Evolutionary conservation across 2,888 invertebrate species (phyloP).

Genomic region (Drosophila meridiana): DNA sequence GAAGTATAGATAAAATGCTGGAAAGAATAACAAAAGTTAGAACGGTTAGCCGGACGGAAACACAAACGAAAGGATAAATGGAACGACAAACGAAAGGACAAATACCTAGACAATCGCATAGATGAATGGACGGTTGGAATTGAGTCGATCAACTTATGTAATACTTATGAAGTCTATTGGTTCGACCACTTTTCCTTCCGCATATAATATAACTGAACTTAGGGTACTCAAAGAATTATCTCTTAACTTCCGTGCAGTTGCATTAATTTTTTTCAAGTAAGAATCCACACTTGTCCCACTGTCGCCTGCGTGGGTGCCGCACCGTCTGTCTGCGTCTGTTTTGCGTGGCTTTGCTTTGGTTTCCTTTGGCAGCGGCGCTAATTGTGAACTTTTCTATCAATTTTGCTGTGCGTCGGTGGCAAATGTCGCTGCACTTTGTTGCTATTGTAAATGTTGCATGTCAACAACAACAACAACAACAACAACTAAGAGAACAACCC

Average conservation of each 20-base stretch:
- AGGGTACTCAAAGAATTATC: no score
- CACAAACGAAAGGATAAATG: neutral
- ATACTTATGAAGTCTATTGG: no score
- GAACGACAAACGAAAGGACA: neutral
- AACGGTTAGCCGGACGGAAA: neutral
- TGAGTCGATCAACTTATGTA: no score
- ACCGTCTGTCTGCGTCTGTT: conserved; percentile 17
- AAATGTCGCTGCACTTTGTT: conserved; percentile 45
- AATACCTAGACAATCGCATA: no score
- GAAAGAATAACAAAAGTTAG: no score
- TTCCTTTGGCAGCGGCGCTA: conserved; percentile 44
- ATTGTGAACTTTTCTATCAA: conserved; percentile 69
- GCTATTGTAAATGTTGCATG: conserved; percentile 62
- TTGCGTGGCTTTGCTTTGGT: conserved; percentile 26
- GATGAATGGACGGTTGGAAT: neutral
- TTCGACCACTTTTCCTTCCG: neutral
- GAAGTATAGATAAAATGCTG: neutral
- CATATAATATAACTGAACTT: no score
- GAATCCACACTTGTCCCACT: neutral
- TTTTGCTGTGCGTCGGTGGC: conserved; percentile 50
- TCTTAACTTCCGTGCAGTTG: no score
- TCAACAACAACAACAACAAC: conserved; percentile 45
- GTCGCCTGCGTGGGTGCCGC: conserved; percentile 51
- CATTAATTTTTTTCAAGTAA: no score
- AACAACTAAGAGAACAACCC: neutral